Base-by-base conservation (phyloP, 2,797 vertebrate species). In the Hirundo rustica region DNA sequence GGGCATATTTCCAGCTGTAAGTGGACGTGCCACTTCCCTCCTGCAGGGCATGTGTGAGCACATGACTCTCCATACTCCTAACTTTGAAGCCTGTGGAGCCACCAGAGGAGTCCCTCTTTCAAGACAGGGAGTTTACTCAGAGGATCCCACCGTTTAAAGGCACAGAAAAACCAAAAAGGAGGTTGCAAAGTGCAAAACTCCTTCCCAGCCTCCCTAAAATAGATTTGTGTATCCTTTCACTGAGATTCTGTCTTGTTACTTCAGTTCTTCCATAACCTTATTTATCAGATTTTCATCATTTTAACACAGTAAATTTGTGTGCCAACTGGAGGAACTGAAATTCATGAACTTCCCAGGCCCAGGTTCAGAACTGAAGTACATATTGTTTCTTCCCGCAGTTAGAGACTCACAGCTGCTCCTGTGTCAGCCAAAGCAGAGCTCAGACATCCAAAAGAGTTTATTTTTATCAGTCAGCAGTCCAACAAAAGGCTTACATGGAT, bases 61-160 rank as follows among this genome's bases (percentile, higher is more conserved):
- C 2, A 1, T 0, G 0, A 6, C 7, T 45, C 26, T 73, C 50
- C 38, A 61, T 14, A 13, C 14, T 16, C 27, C 40, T 16, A 19
- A 22, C 3, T 48, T 48, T 1, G 3, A 16, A 61, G 38, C 19
- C 40, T 65, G 17, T 9, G 34, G 5, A 29, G 25, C 9, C 58
- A 36, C 3, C 12, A 26, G 25, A 70, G 73, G 20, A 22, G 7
- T 6, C 36, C n/a, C 10, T 40, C 36, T 50, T 42, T n/a, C 53
- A 54, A 54, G 19, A 38, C 1, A 13, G 14, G 7, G 11, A 54
- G 16, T 2, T 9, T 6, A 4, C 18, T 57, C 47, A 45, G 8
- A 10, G 25, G 8, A 22, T 72, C 4, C 22, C 20, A 20, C 60
- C 32, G 27, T 27, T 54, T 51, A 76, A 65, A 73, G 42, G 30